Percentiles rank a stretch among this genome's conserved stretches.
phyloP scores from a whole-genome alignment of 2,113 vertebrate species.

The Ciconia boyciana region DNA sequence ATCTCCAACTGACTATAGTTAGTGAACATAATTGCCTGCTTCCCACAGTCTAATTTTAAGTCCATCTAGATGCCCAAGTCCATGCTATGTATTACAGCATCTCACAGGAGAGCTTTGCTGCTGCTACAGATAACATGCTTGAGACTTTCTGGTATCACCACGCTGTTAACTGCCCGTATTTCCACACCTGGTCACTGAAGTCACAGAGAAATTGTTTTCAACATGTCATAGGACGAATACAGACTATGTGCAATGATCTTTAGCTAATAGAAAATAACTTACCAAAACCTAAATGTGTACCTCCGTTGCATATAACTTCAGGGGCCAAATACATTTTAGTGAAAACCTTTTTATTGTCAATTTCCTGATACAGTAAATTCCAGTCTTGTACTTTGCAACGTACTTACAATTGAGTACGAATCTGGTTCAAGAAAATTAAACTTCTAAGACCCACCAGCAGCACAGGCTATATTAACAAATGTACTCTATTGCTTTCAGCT shows the following conservation, averaged over 20 bases:
- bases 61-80: neutral
- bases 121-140: neutral
- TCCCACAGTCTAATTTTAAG: constrained; percentile 50
- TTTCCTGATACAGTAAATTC: constrained; percentile 18
- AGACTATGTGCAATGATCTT: neutral
- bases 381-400: neutral
- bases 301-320: neutral
- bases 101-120: neutral
- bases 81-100: neutral
- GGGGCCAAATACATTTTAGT: neutral
- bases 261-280: neutral
- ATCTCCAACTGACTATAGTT: constrained; percentile 25
- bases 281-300: neutral
- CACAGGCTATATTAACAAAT: neutral
- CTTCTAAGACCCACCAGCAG: neutral
- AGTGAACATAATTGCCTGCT: constrained; percentile 40
- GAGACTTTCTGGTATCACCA: neutral
- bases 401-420: neutral
- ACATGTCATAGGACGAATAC: neutral
- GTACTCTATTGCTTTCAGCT: neutral
- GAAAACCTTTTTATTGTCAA: neutral
- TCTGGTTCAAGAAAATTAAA: constrained; percentile 4
- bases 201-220: neutral
- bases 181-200: neutral
- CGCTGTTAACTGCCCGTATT: neutral